Percentiles rank a stretch among this genome's conserved stretches.
Conservation (phyloP, 64 coral and sea anemone genomes). For the Pocillopora damicornis region DNA sequence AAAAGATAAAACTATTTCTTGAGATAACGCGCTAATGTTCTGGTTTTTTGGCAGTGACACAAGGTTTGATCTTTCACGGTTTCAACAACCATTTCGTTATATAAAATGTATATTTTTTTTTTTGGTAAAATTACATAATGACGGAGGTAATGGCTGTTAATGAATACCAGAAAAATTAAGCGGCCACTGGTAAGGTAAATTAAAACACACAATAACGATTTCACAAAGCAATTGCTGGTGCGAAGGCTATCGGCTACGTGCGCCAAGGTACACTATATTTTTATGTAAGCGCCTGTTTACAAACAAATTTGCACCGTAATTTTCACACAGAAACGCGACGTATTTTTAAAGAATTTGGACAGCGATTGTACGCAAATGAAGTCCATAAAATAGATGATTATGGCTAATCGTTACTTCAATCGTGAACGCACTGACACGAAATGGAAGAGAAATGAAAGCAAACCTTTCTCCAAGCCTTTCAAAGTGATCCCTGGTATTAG, state of each 20-base stretch:
- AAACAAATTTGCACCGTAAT: not conserved
- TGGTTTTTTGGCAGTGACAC: too few relatives aligned
- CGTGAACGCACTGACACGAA: not conserved
- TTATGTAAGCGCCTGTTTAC: not conserved
- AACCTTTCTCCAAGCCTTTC: constrained; percentile 14
- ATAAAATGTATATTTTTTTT: too few relatives aligned
- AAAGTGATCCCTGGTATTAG: constrained; percentile 1
- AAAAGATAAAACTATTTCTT: too few relatives aligned
- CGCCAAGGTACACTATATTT: not conserved
- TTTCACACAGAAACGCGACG: not conserved
- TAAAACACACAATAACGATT: not conserved
- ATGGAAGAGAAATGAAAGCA: not conserved
- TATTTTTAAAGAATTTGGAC: not conserved
- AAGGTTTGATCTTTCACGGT: too few relatives aligned
- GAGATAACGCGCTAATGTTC: too few relatives aligned
- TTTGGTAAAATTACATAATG: not conserved
- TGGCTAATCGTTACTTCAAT: not conserved
- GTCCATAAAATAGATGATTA: not conserved
- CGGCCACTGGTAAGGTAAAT: not conserved
- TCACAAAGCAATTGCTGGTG: not conserved
- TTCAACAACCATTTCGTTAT: too few relatives aligned
- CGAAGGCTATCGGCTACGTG: not conserved
- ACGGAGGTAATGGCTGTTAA: not conserved
- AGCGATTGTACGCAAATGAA: not conserved
- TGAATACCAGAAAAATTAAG: not conserved